Base-by-base conservation (phyloP, 2,888 invertebrate genomes). In the Cabera pusaria region DNA sequence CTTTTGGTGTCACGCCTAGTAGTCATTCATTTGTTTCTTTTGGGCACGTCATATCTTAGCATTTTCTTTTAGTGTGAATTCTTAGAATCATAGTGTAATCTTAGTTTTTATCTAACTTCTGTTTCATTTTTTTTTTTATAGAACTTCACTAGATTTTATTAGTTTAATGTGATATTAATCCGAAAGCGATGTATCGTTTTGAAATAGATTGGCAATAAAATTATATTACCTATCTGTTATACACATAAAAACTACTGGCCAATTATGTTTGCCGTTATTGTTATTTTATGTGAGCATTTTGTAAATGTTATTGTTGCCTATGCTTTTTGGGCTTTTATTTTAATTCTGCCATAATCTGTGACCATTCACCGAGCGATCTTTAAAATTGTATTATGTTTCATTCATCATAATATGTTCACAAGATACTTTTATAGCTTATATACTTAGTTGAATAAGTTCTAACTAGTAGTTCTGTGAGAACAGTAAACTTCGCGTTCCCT, bases 241-340 rank as follows among this genome's bases (percentile, higher is more conserved):
- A 6, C 37, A 26, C 20, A 17, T 19, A 16, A 40, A 40, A 37
- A 22, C 24, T 43, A 32, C 34, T 21, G 23, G 24, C 18, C 24
- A 24, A 39, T 35, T 36, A 42, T 32, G 46, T 43, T 24, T 35
- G 27, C 32, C 25, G 40, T n/a, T n/a, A 34, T 44, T 41, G 49
- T 54, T 44, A 52, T 59, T 55, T 52, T 38, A 57, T 58, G 56
- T 64, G 49, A 57, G 55, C 52, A 55, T 66, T 70, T 59, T 45
- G 39, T 57, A 55, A 41, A 57, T 64, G 62, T 70, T 56, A 59
- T 68, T 61, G 60, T 64, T 48, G 63, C 60, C 54, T 59, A 62
- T 62, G 80, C 78, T 78, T 75, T 61, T 75, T 60, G 72, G 71
- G 79, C 78, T 80, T 80, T 58, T 54, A 47, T 67, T 71, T 71